phyloP scores from a whole-genome alignment of 2,888 invertebrate genomes.

The Lasioglossum leucozonium region DNA sequence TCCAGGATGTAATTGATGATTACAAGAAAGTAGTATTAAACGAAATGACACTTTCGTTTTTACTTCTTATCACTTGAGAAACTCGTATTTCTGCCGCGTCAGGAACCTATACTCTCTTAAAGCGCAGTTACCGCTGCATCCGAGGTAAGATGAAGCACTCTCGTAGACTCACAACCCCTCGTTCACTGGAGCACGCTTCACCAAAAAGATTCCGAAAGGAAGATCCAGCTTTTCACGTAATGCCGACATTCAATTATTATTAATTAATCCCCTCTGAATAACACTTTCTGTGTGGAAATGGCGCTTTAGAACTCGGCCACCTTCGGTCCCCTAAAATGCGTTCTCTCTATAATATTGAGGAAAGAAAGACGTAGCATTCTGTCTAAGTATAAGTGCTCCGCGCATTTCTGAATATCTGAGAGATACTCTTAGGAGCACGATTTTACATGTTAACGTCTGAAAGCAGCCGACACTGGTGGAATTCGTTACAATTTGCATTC shows the following conservation, averaged over 20 bases:
- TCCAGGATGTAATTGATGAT: neutral
- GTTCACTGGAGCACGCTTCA: conserved; percentile 36
- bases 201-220: conserved; percentile 32
- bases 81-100: conserved; percentile 27
- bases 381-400: neutral
- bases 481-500: neutral
- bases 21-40: neutral
- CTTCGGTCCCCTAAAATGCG: neutral
- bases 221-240: conserved; percentile 32
- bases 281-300: neutral
- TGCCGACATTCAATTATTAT: conserved; percentile 34
- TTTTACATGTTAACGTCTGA: neutral
- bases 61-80: neutral
- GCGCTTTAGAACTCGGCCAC: neutral
- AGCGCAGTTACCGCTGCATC: conserved; percentile 21
- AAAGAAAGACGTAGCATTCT: neutral
- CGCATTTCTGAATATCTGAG: conserved; percentile 1
- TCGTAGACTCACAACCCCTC: conserved; percentile 23
- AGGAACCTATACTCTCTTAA: conserved; percentile 25
- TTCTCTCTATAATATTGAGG: neutral
- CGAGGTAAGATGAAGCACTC: conserved; percentile 40
- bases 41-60: conserved; percentile 8
- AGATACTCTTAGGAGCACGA: neutral
- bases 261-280: conserved; percentile 38
- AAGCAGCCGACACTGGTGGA: neutral